Base-by-base conservation (phyloP, 2,888 invertebrate genomes). In the Diloba caeruleocephala region DNA sequence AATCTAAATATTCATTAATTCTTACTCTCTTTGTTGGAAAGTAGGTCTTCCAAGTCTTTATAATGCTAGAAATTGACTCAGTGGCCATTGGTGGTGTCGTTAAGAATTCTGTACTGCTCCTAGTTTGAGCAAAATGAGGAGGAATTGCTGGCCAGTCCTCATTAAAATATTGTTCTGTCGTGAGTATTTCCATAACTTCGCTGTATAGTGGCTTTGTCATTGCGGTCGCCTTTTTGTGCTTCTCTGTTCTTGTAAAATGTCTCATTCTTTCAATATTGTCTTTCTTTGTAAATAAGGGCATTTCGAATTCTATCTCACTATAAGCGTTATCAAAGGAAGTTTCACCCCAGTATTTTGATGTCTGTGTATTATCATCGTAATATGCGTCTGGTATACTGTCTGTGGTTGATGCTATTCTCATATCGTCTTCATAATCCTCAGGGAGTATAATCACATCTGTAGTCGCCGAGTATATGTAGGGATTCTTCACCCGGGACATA, bases 341-440 rank as follows among this genome's bases (percentile, higher is more conserved):
- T 13, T 25, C 12, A 4, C n/a, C 8, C 13, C 10, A 10, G 13
- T 37, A n/a, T 0, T 3, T 31, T 3, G 1, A 14, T 25, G 5
- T 26, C 1, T 17, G 25, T 13, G 8, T 19, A 14, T 43, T 26
- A 19, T 33, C 26, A 17, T 46, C 32, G 7, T 23, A 15, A n/a
- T 45, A n/a, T 8, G 29, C 7, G 9, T 19, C 28, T 9, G 42
- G 7, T 0, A 8, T 6, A 13, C 12, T 21, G n/a, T 37, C 34
- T 2, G 48, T 48, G 8, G 52, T 50, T 36, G 29, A 28, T 1
- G 14, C 14, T 19, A 43, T 7, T 19, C 25, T 17, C 26, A 70
- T 41, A 8, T 67, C 70, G 3, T 33, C 31, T 9, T 64, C 51
- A 31, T 80, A 80, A 39, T 81, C 80, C 34, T 77, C 71, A 3